phyloP scores from a whole-genome alignment of 2,113 vertebrate species.

The Rhinoptilus africanus region DNA sequence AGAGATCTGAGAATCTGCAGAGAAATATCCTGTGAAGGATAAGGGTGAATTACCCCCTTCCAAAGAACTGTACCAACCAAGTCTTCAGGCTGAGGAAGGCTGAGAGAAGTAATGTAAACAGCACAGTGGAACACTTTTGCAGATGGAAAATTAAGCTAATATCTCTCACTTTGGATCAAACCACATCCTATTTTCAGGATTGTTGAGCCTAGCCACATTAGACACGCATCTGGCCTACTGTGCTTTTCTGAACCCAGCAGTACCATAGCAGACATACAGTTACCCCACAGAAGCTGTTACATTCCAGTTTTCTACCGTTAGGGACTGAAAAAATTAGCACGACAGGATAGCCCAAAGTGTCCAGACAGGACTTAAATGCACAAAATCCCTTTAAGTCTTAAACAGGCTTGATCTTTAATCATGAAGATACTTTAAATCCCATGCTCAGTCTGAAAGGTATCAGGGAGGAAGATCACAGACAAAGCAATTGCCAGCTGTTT shows the following conservation, averaged over 20 bases:
- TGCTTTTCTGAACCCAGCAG: not conserved
- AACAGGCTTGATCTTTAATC: not conserved
- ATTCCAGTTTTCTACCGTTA: not conserved
- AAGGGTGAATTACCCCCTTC: not conserved
- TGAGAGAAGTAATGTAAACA: constrained; percentile 17
- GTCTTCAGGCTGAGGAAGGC: not conserved
- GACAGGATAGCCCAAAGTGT: not conserved
- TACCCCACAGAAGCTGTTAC: not conserved
- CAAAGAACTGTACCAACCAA: not conserved
- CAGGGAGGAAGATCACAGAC: not conserved
- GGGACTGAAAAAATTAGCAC: not conserved
- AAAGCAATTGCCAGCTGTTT: not conserved
- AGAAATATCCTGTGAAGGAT: not conserved
- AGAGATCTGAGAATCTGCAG: not conserved
- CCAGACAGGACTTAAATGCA: not conserved
- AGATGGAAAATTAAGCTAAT: constrained; percentile 48
- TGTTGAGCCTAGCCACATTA: not conserved
- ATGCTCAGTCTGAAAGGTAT: not conserved
- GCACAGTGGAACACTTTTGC: not conserved
- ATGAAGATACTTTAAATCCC: not conserved
- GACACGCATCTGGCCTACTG: not conserved
- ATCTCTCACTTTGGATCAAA: constrained; percentile 37
- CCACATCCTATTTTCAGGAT: constrained; percentile 59
- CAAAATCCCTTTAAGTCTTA: not conserved
- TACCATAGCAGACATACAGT: not conserved